Base-by-base conservation (phyloP, 2,113 vertebrate genomes). In the Platysternon megacephalum region DNA sequence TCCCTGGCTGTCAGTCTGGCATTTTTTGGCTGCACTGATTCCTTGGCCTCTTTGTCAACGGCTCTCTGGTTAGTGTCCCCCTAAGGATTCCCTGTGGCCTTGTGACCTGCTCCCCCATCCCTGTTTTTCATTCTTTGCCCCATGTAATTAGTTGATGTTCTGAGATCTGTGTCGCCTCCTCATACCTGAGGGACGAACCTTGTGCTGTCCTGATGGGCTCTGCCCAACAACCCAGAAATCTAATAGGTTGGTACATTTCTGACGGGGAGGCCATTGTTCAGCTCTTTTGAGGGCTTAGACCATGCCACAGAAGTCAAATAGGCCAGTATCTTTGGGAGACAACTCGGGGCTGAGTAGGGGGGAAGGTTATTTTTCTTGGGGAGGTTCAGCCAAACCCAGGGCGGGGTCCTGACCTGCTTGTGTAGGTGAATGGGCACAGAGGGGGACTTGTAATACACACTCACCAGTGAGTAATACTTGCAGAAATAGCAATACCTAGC, bases 111-210 rank as follows among this genome's bases (percentile, higher is more conserved):
- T 87, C 55, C 42, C 51, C 79, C 80, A 48, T 79, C 61, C 72
- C 11, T 4, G 48, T 42, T 84, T 3, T 0, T 51, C 51, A 82
- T 49, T n/a, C 6, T 92, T 93, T 89, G 82, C 90, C 80, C 84
- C 51, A 5, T 4, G 13, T 35, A 78, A 68, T 84, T 29, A 86
- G 85, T 74, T 84, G 82, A 92, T 61, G 83, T 51, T 88, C 72
- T 79, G 35, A 9, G 86, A 79, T 55, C 4, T 2, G 79, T 8
- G 81, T 61, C 72, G 88, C 8, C 28, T 48, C 78, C 14, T 16
- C 42, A 35, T 24, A 52, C 39, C 48, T 0, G 0, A 87, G 58
- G 22, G 26, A 24, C 0, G 1, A 3, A 39, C 46, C 0, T 0
- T 44, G 7, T 42, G 0, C 6, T 78, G 26, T 46, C 42, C 42